These are phyloP conservation scores for Neoniphon sammara DNA, from an alignment of 2,797 vertebrate species.

Conservation along the genomic window DNA sequence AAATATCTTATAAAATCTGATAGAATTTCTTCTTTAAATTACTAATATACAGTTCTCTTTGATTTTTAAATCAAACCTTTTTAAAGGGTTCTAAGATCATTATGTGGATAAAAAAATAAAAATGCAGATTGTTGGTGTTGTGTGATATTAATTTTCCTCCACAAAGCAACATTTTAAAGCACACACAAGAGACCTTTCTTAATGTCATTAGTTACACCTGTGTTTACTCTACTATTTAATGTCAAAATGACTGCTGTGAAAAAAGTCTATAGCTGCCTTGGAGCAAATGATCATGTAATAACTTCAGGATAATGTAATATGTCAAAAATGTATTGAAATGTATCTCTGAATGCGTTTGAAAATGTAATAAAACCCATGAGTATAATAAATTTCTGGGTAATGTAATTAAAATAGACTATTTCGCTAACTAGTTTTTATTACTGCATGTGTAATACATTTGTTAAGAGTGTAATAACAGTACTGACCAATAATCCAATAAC, in stretches of 20 bases:
- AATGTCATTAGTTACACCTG: too few species aligned
- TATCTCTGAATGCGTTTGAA: too few species aligned
- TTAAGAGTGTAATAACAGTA: neutral
- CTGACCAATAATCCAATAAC: neutral
- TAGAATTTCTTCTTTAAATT: neutral
- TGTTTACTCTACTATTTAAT: too few species aligned
- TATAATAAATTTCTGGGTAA: neutral
- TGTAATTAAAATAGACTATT: neutral
- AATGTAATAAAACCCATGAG: too few species aligned
- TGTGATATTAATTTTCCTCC: neutral
- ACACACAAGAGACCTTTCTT: neutral
- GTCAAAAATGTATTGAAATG: neutral
- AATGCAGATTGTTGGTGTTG: neutral
- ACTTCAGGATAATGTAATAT: too few species aligned
- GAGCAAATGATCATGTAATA: neutral
- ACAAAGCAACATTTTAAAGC: neutral
- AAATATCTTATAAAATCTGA: constrained; percentile 2
- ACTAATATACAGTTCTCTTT: neutral
- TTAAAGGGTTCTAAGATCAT: too few species aligned
- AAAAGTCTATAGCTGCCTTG: neutral
- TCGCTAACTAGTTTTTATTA: too few species aligned
- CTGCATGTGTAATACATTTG: too few species aligned
- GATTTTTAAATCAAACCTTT: neutral
- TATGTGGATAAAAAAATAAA: neutral
- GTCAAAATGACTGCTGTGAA: too few species aligned